These are phyloP conservation scores for Drosophila formosana DNA, from an alignment of 2,888 invertebrate genomes.

Conservation along the genomic window DNA sequence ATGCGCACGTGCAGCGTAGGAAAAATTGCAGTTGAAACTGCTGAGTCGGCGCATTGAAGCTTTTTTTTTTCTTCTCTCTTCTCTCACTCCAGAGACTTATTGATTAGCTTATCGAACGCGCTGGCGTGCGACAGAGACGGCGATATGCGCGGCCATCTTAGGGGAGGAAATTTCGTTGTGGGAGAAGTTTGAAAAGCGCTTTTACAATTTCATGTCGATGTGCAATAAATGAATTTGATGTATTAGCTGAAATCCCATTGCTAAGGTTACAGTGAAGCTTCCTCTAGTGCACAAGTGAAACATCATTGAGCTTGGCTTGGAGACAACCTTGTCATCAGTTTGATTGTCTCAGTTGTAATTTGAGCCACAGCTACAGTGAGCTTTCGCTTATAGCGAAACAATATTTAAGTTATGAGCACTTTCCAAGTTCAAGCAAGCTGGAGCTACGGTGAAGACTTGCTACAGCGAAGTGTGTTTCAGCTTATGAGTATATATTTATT, in stretches of 20 bases:
- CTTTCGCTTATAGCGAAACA: neutral
- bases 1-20: slow-evolving; percentile 66
- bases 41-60: slow-evolving; percentile 54
- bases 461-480: no score
- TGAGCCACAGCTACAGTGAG: slow-evolving; percentile 1
- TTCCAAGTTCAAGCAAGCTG: no score
- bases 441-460: no score
- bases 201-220: neutral
- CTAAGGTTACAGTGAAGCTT: neutral
- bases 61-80: neutral
- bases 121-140: neutral
- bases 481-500: no score
- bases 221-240: neutral
- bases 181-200: neutral
- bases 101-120: neutral
- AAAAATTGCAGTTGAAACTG: slow-evolving; percentile 15
- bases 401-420: no score
- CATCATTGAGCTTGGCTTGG: neutral
- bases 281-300: neutral
- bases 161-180: neutral
- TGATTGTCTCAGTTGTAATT: slow-evolving; percentile 2
- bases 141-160: neutral
- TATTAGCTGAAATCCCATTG: neutral
- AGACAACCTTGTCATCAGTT: slow-evolving; percentile 2
- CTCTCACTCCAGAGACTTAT: neutral